These are phyloP conservation scores for Montipora sp. DNA, from an alignment of 64 coral and sea anemone genomes.

Conservation along the genomic window DNA sequence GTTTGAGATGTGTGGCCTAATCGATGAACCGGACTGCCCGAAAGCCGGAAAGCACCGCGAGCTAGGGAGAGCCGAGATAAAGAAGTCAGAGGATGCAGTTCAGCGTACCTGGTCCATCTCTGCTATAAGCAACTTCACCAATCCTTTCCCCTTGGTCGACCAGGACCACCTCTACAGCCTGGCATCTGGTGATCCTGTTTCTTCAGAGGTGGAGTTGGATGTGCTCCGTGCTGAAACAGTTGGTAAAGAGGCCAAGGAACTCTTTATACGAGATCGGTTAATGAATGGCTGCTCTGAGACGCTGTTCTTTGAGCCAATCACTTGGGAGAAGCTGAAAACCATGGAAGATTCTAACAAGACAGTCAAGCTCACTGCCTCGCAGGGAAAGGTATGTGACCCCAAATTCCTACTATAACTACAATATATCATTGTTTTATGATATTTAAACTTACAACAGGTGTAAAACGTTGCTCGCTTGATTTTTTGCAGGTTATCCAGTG, in stretches of 20 bases:
- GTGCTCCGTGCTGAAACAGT: constrained; percentile 33
- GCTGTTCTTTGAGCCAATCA: constrained; percentile 65
- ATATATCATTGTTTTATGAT: background rate
- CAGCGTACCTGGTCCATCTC: too few relatives aligned
- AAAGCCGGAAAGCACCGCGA: too few relatives aligned
- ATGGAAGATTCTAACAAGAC: constrained; percentile 38
- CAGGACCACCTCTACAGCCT: constrained; percentile 53
- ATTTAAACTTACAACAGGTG: background rate
- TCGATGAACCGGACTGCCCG: too few relatives aligned
- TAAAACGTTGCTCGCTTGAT: background rate
- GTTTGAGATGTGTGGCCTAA: background rate
- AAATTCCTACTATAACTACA: too few relatives aligned
- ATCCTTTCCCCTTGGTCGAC: constrained; percentile 25
- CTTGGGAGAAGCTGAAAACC: constrained; percentile 49
- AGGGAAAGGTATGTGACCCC: constrained; percentile 32
- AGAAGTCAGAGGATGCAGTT: too few relatives aligned
- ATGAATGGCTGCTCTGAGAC: constrained; percentile 1
- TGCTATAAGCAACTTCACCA: background rate
- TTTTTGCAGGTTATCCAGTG: constrained; percentile 28
- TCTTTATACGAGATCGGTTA: constrained; percentile 24
- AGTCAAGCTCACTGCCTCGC: constrained; percentile 60
- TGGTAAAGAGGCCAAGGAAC: constrained; percentile 59
- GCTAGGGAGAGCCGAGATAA: too few relatives aligned
- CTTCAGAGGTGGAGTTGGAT: constrained; percentile 15
- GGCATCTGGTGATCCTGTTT: constrained; percentile 37